These are phyloP conservation scores for Chiroxiphia lanceolata DNA, from an alignment of 2,797 vertebrate species.

Conservation along the genomic window DNA sequence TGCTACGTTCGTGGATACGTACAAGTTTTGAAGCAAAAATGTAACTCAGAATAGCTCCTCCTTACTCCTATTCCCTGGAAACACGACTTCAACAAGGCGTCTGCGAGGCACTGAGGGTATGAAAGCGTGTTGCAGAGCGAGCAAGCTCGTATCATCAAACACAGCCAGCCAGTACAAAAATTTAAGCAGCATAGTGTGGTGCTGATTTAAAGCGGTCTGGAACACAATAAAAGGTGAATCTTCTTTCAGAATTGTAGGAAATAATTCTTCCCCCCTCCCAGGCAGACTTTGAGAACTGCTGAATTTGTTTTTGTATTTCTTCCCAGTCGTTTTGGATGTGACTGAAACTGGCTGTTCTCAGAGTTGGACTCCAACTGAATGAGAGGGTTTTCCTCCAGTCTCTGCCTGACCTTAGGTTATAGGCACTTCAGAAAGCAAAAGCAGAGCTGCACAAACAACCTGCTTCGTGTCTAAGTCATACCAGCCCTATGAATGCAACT, in stretches of 20 bases:
- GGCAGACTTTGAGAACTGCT: slow-evolving; percentile 8
- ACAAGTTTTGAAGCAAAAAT: slow-evolving; percentile 11
- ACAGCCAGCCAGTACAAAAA: background rate
- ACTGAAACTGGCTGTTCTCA: slow-evolving; percentile 35
- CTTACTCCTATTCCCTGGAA: slow-evolving; percentile 46
- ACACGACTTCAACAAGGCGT: background rate
- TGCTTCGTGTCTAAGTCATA: background rate
- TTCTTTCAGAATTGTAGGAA: background rate
- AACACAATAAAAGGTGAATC: slow-evolving; percentile 44
- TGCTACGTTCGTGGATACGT: background rate
- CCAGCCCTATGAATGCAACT: background rate
- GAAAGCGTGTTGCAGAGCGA: background rate
- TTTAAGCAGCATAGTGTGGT: fast-evolving
- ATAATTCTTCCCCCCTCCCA: background rate
- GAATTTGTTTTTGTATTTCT: background rate
- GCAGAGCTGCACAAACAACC: background rate
- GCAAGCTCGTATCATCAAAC: background rate
- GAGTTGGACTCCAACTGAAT: slow-evolving; percentile 19
- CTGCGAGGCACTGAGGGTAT: background rate
- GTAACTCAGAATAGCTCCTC: slow-evolving; percentile 22
- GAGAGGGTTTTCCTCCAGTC: slow-evolving; percentile 40
- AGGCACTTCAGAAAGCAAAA: slow-evolving; percentile 5
- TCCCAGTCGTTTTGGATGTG: slow-evolving; percentile 33
- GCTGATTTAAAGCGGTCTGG: slow-evolving; percentile 16
- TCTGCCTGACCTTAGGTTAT: slow-evolving; percentile 22